These are phyloP conservation scores for Drosophila kurseongensis DNA, from an alignment of 1,140 invertebrate genomes.

Conservation along the genomic window DNA sequence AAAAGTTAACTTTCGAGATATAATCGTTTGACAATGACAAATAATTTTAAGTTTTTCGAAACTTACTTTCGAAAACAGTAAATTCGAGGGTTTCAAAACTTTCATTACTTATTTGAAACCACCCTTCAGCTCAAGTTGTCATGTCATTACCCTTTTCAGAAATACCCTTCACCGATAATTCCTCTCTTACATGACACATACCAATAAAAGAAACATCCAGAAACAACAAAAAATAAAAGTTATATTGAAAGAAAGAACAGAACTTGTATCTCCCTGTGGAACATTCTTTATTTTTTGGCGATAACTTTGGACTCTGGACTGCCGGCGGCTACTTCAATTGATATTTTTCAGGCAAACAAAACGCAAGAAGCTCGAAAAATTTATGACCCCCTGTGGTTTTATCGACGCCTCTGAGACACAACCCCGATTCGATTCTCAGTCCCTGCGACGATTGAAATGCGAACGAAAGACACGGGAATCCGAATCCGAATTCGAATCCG, in stretches of 20 bases:
- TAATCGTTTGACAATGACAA: too few species aligned
- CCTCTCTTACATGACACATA: constrained; percentile 65
- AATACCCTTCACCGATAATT: constrained; percentile 32
- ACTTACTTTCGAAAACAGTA: too few species aligned
- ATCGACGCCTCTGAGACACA: constrained; percentile 74
- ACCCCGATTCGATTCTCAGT: constrained; percentile 11
- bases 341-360: constrained; percentile 70
- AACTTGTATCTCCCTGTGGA: constrained; percentile 46
- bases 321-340: constrained; percentile 70
- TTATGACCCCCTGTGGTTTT: constrained; percentile 80
- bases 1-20: too few species aligned
- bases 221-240: constrained; percentile 15
- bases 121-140: constrained; percentile 4
- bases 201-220: constrained; percentile 34
- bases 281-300: constrained; percentile 72
- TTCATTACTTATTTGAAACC: not conserved
- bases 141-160: constrained; percentile 15
- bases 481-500: constrained; percentile 11
- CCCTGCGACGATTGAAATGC: constrained; percentile 66
- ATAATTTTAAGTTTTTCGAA: too few species aligned
- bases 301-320: constrained; percentile 61
- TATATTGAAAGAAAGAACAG: constrained; percentile 14
- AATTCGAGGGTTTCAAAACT: not conserved
- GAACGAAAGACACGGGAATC: constrained; percentile 59
- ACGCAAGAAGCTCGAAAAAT: constrained; percentile 79